These are phyloP conservation scores for Heliconius congener DNA, from an alignment of 1,140 invertebrate genomes.

Conservation along the genomic window DNA sequence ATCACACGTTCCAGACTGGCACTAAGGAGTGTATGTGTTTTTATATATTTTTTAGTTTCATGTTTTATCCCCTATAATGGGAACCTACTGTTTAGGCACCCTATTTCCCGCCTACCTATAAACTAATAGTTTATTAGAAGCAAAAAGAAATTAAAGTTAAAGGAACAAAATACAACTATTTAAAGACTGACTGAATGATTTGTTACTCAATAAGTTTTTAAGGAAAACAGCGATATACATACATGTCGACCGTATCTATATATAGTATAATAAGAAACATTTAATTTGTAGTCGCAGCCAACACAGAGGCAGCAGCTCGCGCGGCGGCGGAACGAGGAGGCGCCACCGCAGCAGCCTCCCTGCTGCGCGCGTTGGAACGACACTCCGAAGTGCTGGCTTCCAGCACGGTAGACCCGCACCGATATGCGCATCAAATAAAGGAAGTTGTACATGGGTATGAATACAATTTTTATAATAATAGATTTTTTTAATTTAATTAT, in stretches of 20 bases:
- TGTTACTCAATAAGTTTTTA: too few relatives aligned
- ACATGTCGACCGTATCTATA: too few relatives aligned
- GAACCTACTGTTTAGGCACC: too few relatives aligned
- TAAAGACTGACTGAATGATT: too few relatives aligned
- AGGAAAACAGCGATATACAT: too few relatives aligned
- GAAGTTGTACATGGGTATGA: constrained; percentile 52
- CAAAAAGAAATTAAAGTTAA: too few relatives aligned
- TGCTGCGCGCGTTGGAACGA: constrained; percentile 54
- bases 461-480: too few relatives aligned
- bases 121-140: too few relatives aligned
- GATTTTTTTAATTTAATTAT: too few relatives aligned
- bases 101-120: too few relatives aligned
- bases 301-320: constrained; percentile 58
- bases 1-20: constrained; percentile 91
- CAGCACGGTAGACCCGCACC: constrained; percentile 41
- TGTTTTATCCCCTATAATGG: neutral
- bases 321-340: constrained; percentile 59
- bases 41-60: neutral
- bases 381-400: constrained; percentile 52
- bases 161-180: too few relatives aligned
- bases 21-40: constrained; percentile 92
- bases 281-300: constrained; percentile 37
- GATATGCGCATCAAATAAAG: constrained; percentile 47
- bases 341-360: constrained; percentile 45
- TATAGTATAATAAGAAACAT: too few relatives aligned